Percentiles rank a stretch among this genome's conserved stretches.
phyloP scores from a whole-genome alignment of 1,140 invertebrate species.

The Bombus superbus region DNA sequence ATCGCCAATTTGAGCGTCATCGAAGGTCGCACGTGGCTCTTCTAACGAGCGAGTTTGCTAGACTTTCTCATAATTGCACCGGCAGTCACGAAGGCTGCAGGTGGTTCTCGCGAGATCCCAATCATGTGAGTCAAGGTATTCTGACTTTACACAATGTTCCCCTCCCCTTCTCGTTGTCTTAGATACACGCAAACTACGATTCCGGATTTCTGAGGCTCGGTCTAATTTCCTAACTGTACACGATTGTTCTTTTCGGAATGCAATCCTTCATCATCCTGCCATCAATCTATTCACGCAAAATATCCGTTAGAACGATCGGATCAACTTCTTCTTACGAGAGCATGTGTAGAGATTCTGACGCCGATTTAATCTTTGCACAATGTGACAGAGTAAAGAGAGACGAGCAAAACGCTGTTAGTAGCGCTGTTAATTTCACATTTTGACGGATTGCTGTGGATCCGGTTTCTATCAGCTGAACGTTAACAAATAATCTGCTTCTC shows the following conservation, averaged over 20 bases:
- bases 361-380: not conserved
- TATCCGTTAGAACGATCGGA: constrained; percentile 15
- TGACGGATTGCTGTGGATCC: not conserved
- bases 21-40: constrained; percentile 42
- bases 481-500: too few relatives aligned
- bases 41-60: constrained; percentile 49
- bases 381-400: not conserved
- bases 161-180: not conserved
- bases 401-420: not conserved
- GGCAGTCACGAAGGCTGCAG: constrained; percentile 51
- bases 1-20: constrained; percentile 24
- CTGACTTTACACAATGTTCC: constrained; percentile 7
- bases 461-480: too few relatives aligned
- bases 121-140: constrained; percentile 50
- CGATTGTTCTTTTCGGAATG: constrained; percentile 39
- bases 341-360: too few relatives aligned
- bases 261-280: not conserved
- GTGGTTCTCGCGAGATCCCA: constrained; percentile 51
- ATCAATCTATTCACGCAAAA: not conserved
- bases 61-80: constrained; percentile 56
- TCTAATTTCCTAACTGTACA: constrained; percentile 18
- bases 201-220: constrained; percentile 17
- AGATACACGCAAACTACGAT: not conserved
- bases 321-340: not conserved
- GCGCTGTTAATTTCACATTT: not conserved